phyloP scores from a whole-genome alignment of 1,140 invertebrate genomes.

The Dendrolimus punctatus region DNA sequence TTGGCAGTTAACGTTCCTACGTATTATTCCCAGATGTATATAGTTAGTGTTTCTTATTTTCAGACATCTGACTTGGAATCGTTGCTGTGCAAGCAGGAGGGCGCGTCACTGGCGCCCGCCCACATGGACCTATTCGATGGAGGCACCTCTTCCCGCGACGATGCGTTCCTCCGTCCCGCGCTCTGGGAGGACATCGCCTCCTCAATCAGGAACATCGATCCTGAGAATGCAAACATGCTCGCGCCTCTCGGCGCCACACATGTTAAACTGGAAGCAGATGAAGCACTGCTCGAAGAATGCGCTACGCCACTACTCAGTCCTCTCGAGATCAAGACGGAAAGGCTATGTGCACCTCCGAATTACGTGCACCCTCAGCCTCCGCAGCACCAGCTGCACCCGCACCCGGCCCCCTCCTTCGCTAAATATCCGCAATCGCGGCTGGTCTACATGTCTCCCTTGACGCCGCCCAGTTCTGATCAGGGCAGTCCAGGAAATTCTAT shows the following conservation, averaged over 20 bases:
- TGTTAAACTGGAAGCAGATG: slow-evolving; percentile 83
- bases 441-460: slow-evolving; percentile 85
- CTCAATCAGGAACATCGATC: slow-evolving; percentile 90
- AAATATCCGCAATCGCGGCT: slow-evolving; percentile 67
- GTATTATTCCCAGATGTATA: neutral
- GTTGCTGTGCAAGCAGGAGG: slow-evolving; percentile 68
- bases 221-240: slow-evolving; percentile 90
- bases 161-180: slow-evolving; percentile 86
- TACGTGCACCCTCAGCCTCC: slow-evolving; percentile 66
- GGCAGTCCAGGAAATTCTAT: slow-evolving; percentile 80
- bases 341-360: slow-evolving; percentile 64
- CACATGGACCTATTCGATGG: slow-evolving; percentile 66
- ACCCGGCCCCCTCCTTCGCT: slow-evolving; percentile 48
- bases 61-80: slow-evolving; percentile 71
- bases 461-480: slow-evolving; percentile 87
- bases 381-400: slow-evolving; percentile 45
- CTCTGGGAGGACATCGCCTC: slow-evolving; percentile 92
- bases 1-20: too few relatives aligned
- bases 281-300: slow-evolving; percentile 73
- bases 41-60: slow-evolving; percentile 13
- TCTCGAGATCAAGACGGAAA: slow-evolving; percentile 82
- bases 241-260: slow-evolving; percentile 74
- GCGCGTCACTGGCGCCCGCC: slow-evolving; percentile 52
- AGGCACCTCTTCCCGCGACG: slow-evolving; percentile 77
- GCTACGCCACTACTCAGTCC: slow-evolving; percentile 78